phyloP scores from a whole-genome alignment of 2,797 vertebrate genomes.

The Caiman crocodilus region DNA sequence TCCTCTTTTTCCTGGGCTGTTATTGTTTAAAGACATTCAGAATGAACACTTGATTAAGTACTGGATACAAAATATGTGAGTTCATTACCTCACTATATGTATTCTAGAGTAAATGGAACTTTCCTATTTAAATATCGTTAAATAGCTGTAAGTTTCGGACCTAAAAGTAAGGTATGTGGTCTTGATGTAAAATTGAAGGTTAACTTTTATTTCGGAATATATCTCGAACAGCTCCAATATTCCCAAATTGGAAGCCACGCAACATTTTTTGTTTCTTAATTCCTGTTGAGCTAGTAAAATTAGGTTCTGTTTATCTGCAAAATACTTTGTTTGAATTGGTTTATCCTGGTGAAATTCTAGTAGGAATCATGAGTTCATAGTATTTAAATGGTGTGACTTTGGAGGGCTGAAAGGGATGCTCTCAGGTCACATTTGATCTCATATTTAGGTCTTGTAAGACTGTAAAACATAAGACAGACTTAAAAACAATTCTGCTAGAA shows the following conservation, averaged over 20 bases:
- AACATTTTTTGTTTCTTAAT: not conserved
- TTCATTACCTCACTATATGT: not conserved
- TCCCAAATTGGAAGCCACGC: not conserved
- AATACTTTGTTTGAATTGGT: not conserved
- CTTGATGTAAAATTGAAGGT: not conserved
- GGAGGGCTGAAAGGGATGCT: not conserved
- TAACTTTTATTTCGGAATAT: not conserved
- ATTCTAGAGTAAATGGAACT: not conserved
- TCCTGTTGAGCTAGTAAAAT: rapidly evolving
- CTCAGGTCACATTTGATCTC: rapidly evolving
- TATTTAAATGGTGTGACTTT: not conserved
- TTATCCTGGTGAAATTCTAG: rapidly evolving
- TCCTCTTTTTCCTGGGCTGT: slow-evolving; percentile 29
- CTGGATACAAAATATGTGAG: not conserved
- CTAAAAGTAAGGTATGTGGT: not conserved
- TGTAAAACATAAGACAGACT: no score
- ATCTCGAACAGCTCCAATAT: not conserved
- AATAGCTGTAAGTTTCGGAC: not conserved
- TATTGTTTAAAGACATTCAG: no score
- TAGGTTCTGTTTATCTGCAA: rapidly evolving
- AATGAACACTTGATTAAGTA: no score
- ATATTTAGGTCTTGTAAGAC: not conserved
- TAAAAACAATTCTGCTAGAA: no score
- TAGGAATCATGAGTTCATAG: not conserved
- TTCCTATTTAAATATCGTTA: not conserved